These are phyloP conservation scores for Bubo blakistoni DNA, from an alignment of 2,113 vertebrate species.

Conservation along the genomic window DNA sequence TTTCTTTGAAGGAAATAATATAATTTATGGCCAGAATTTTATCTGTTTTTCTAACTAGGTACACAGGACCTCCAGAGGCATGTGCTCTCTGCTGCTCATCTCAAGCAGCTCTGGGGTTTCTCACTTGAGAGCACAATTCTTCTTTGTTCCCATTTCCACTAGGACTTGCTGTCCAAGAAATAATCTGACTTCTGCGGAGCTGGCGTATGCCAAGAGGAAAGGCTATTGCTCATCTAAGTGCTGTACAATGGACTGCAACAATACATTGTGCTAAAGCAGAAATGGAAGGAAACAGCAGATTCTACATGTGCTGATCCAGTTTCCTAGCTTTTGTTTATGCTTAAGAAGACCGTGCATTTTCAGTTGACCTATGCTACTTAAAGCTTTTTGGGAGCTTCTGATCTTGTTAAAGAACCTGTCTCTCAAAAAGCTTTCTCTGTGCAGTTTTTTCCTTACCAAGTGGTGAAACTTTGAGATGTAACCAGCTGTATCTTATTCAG, in stretches of 20 bases:
- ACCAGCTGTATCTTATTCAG: slow-evolving; percentile 49
- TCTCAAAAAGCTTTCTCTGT: slow-evolving; percentile 27
- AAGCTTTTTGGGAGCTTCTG: slow-evolving; percentile 47
- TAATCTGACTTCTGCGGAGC: background rate
- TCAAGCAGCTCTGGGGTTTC: slow-evolving; percentile 5
- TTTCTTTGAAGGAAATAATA: background rate
- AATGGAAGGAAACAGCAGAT: background rate
- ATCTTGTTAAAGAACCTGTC: slow-evolving; percentile 52
- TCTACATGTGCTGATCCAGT: background rate
- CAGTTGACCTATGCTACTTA: slow-evolving; percentile 9
- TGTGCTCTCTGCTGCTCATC: background rate
- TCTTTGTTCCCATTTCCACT: background rate
- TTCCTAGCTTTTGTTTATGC: slow-evolving; percentile 13
- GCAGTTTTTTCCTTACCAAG: background rate
- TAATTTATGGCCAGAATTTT: background rate
- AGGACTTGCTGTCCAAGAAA: background rate
- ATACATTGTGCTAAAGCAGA: background rate
- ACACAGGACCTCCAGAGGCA: background rate
- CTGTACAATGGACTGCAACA: background rate
- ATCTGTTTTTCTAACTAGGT: background rate
- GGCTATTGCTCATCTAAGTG: background rate
- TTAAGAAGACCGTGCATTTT: slow-evolving; percentile 8
- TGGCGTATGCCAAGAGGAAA: background rate
- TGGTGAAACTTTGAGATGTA: slow-evolving; percentile 21
- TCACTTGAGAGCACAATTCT: background rate